Evolutionary conservation across 2,888 invertebrate species (phyloP).

Genomic region (Lacanobia oleracea): DNA sequence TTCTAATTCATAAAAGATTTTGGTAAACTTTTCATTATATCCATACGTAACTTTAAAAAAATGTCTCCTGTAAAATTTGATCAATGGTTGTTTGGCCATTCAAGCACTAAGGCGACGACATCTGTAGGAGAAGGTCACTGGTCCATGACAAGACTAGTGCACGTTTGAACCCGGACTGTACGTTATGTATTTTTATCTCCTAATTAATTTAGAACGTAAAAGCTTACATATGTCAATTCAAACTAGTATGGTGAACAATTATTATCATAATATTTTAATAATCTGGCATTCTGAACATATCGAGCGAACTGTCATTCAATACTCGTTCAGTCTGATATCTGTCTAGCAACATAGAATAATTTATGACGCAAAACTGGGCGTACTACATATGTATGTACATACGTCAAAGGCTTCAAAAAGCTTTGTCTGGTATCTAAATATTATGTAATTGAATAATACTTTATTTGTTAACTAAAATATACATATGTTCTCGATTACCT

Average conservation of each 20-base stretch:
- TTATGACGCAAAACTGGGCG: conserved; percentile 2
- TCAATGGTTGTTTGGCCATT: too few species aligned
- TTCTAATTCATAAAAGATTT: too few species aligned
- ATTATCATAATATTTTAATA: conserved; percentile 26
- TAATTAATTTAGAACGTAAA: conserved; percentile 10
- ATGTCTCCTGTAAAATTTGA: too few species aligned
- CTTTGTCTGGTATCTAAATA: too few species aligned
- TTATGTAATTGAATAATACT: neutral
- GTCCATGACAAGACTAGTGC: too few species aligned
- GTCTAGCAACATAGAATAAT: conserved; percentile 20
- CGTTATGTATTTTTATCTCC: neutral
- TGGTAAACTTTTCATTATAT: too few species aligned
- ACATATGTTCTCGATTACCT: too few species aligned
- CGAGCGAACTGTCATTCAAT: conserved; percentile 27
- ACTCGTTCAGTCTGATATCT: conserved; percentile 27
- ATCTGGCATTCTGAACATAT: conserved; percentile 30
- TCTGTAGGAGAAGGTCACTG: too few species aligned
- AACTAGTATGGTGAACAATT: conserved; percentile 23
- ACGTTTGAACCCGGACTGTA: neutral
- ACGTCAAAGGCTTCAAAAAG: neutral
- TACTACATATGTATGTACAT: neutral
- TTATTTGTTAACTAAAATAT: neutral
- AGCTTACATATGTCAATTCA: conserved; percentile 7
- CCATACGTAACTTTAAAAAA: too few species aligned
- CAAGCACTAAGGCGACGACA: too few species aligned